phyloP scores from a whole-genome alignment of 2,797 vertebrate species.

The Tympanoctomys barrerae region DNA sequence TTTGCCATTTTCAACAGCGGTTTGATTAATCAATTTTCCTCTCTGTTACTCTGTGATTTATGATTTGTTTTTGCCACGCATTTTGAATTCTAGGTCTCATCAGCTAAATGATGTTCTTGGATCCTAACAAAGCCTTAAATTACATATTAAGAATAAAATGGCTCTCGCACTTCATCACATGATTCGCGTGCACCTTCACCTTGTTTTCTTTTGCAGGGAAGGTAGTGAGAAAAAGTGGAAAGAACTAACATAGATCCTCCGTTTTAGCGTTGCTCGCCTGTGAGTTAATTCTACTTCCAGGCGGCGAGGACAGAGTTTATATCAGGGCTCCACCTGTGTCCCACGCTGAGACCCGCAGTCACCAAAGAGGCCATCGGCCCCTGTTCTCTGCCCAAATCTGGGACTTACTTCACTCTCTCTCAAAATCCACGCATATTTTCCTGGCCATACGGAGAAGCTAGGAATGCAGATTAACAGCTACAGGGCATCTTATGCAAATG shows the following conservation, averaged over 20 bases:
- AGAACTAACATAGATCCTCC: background rate
- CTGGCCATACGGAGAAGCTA: background rate
- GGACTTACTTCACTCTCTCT: background rate
- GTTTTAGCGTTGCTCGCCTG: background rate
- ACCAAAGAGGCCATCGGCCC: background rate
- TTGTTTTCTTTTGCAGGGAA: background rate
- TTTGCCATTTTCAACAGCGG: constrained; percentile 62
- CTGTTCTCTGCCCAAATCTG: rapidly evolving
- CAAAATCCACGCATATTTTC: rapidly evolving
- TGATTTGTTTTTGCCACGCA: constrained; percentile 64
- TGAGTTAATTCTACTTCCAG: rapidly evolving
- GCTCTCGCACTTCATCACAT: background rate
- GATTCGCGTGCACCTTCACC: constrained; percentile 16
- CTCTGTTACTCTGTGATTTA: constrained; percentile 74
- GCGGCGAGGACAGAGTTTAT: no score
- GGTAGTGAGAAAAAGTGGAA: background rate
- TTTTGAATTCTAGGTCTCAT: constrained; percentile 63
- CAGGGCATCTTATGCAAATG: background rate
- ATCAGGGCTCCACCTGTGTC: no score
- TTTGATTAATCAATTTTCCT: constrained; percentile 74
- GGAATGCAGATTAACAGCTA: rapidly evolving
- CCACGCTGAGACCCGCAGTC: background rate
- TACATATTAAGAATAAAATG: constrained; percentile 68
- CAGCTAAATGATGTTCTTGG: constrained; percentile 73
- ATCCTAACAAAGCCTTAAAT: constrained; percentile 75